Conservation (phyloP, 1,140 invertebrate species). For the Planococcus citri region DNA sequence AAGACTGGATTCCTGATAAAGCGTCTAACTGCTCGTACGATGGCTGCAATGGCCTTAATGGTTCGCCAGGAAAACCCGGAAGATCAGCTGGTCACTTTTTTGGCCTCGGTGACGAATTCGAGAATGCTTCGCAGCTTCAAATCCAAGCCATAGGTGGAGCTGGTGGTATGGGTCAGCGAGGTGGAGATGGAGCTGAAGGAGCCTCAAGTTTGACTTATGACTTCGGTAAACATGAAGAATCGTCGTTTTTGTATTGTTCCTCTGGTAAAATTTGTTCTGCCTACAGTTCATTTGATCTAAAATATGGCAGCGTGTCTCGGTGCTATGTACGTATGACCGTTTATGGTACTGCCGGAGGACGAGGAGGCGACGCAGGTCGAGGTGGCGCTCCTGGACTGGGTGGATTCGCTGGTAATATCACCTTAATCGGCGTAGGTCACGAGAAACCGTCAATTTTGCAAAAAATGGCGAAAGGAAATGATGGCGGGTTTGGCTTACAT, state of each 20-base stretch:
- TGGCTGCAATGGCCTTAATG: background rate
- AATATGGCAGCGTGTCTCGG: too few relatives aligned
- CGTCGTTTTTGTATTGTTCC: too few relatives aligned
- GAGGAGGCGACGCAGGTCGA: constrained; percentile 9
- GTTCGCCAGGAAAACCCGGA: background rate
- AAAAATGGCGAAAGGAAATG: background rate
- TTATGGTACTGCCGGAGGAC: background rate
- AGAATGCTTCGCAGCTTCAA: background rate
- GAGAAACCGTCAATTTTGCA: background rate
- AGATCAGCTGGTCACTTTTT: constrained; percentile 15
- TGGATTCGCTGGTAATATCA: background rate
- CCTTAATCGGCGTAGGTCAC: background rate
- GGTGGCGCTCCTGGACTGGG: constrained; percentile 19
- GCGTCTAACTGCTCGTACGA: background rate
- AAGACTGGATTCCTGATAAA: background rate
- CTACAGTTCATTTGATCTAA: too few relatives aligned
- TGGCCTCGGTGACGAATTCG: background rate
- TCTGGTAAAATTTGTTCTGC: too few relatives aligned
- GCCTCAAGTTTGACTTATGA: too few relatives aligned
- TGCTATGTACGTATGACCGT: too few relatives aligned
- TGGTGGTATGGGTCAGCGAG: constrained; percentile 12
- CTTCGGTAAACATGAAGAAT: too few relatives aligned
- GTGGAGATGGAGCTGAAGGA: constrained; percentile 12
- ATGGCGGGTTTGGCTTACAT: background rate
- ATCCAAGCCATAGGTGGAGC: constrained; percentile 12